Evolutionary conservation across 2,888 invertebrate species (phyloP).

Genomic region (Diploptera punctata): DNA sequence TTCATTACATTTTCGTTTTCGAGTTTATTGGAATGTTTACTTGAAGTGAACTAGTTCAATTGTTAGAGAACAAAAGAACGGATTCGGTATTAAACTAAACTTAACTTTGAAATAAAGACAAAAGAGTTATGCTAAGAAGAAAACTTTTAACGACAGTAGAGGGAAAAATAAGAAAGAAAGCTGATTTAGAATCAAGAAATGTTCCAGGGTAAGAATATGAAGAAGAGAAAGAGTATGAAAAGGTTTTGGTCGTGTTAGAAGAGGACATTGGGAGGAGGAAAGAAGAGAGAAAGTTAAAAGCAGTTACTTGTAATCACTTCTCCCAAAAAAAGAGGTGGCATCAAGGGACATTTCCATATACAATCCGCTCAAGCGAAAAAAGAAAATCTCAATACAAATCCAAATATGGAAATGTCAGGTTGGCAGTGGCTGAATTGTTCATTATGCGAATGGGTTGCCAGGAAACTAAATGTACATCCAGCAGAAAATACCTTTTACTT

Average conservation of each 20-base stretch:
- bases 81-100: slow-evolving; percentile 22
- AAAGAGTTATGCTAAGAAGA: slow-evolving; percentile 22
- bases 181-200: neutral
- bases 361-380: neutral
- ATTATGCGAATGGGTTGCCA: neutral
- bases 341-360: slow-evolving; percentile 1
- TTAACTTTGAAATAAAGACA: neutral
- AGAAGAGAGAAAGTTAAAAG: slow-evolving; percentile 1
- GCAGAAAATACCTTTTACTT: no score
- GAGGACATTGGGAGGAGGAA: neutral
- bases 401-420: neutral
- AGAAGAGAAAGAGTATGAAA: neutral
- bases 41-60: neutral
- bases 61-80: neutral
- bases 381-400: neutral
- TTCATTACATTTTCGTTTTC: no score
- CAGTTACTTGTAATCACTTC: slow-evolving; percentile 11
- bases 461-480: no score
- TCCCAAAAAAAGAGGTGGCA: neutral
- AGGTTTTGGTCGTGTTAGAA: neutral
- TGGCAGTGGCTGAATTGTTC: neutral
- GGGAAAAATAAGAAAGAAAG: neutral
- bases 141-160: neutral
- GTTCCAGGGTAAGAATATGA: no score
- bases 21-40: neutral